Base-by-base conservation (phyloP, 2,113 vertebrate genomes). In the Menidia beryllina region DNA sequence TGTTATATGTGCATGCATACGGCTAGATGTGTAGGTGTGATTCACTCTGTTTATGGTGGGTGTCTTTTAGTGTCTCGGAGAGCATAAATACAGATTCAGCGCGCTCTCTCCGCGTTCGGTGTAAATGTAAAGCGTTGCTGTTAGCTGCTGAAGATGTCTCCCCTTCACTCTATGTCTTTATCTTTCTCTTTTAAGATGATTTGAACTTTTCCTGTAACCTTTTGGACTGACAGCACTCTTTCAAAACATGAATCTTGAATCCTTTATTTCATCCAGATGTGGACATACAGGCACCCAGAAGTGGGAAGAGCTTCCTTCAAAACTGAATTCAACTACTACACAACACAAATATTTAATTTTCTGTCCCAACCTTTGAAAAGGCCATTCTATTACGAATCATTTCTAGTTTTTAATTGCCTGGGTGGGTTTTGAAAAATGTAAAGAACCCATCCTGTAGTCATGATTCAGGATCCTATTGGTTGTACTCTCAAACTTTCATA, bases 31-130 rank as follows among this genome's bases (percentile, higher is more conserved):
- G 86, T 87, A 64, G 85, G 88, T 52, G 81, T 75, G 57, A 85
- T 84, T 60, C 79, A 58, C 58, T 82, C 74, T 87, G 83, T 87
- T 88, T 88, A 56, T 70, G 52, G 67, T 43, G 10, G 75, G 67
- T 52, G 69, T 72, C 51, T 79, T 68, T 67, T 70, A 72, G 78
- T 84, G 72, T 51, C 69, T 75, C 75, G 23, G 81, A 63, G 67
- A 75, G 63, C 53, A 63, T 61, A 60, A 79, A 85, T 64, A 56
- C 62, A 71, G 49, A 74, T 81, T 75, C 53, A 45, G 66, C 72
- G 72, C 39, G 61, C 68, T 61, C 43, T 51, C 41, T 75, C 71
- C 72, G 43, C 58, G 54, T 41, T 83, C 4, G 5, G 9, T 7
- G 30, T 34, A 26, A 52, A 20, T 30, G 49, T 56, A 54, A 75